A percentile compares a stretch with the other conserved stretches of the same genome.
Conservation (phyloP, 2,888 invertebrate species). For the Lagria hirta region DNA sequence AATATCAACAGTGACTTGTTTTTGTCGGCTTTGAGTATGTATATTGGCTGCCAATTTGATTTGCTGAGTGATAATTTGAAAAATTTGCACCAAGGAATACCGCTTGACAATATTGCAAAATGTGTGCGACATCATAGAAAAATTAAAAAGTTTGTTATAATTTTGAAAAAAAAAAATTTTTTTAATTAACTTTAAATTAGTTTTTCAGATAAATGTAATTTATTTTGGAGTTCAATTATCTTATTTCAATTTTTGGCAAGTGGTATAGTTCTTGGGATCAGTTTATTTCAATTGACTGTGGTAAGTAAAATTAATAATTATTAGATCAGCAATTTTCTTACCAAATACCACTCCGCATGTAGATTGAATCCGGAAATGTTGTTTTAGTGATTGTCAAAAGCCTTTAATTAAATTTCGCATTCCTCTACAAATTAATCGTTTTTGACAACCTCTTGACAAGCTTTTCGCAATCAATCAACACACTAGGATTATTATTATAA, state of each 20-base stretch:
- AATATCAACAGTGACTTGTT: slow-evolving; percentile 8
- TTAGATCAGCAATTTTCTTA: no score
- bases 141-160: slow-evolving; percentile 1
- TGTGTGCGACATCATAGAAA: slow-evolving; percentile 1
- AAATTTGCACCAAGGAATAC: slow-evolving; percentile 1
- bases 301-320: no score
- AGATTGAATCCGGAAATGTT: no score
- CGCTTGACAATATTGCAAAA: no score
- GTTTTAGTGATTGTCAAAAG: no score
- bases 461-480: no score
- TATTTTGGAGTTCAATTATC: slow-evolving; percentile 3
- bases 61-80: slow-evolving; percentile 2
- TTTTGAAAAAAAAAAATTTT: neutral
- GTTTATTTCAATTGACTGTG: slow-evolving; percentile 1
- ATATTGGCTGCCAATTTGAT: neutral
- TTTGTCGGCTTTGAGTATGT: slow-evolving; percentile 7
- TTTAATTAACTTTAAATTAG: slow-evolving; percentile 4
- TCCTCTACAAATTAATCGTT: no score
- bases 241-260: slow-evolving; percentile 3
- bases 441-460: no score
- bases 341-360: no score
- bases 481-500: no score
- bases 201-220: slow-evolving; percentile 2
- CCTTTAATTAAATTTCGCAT: no score
- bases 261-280: slow-evolving; percentile 5